Base-by-base conservation (phyloP, 2,888 invertebrate genomes). In the Nymphalis c-album region DNA sequence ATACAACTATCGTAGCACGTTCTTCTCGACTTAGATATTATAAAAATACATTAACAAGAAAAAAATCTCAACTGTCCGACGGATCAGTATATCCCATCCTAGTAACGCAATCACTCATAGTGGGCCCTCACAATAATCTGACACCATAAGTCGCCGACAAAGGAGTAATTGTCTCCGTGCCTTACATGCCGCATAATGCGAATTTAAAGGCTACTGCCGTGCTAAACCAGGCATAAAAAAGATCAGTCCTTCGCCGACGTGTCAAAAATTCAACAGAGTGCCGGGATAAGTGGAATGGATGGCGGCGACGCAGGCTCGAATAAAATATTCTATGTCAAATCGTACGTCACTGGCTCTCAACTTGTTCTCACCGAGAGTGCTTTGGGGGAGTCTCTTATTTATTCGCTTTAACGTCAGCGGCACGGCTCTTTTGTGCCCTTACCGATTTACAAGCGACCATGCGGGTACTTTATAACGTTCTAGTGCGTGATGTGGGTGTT, bases 241-340 rank as follows among this genome's bases (percentile, higher is more conserved):
- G 88, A 86, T 84, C 85, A 87, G 83, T 81, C 80, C 80, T 81
- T 80, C 83, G 83, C 82, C 79, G 84, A 84, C 85, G 85, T 90
- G 90, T 91, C 92, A 91, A 91, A 92, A 91, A 91, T 91, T 91
- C 90, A 90, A 87, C 87, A 85, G 86, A 88, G 85, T 82, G 83
- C 84, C 80, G 81, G 89, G 88, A 87, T 91, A 92, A 92, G 92
- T 91, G 91, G 90, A 91, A 92, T 90, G 85, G 87, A 92, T 91
- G 88, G 87, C 84, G 83, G 80, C 81, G 84, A 81, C 85, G 85
- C 81, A 81, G 82, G 76, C 80, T 82, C 83, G 84, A 87, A 88
- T 92, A 91, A 91, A 92, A 91, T 90, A 92, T 91, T 91, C 88
- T 85, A 84, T 85, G 86, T 90, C 90, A 90, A 90, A 91, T 87